Conservation (phyloP, 2,113 vertebrate genomes). For the Hemichromis elongatus region DNA sequence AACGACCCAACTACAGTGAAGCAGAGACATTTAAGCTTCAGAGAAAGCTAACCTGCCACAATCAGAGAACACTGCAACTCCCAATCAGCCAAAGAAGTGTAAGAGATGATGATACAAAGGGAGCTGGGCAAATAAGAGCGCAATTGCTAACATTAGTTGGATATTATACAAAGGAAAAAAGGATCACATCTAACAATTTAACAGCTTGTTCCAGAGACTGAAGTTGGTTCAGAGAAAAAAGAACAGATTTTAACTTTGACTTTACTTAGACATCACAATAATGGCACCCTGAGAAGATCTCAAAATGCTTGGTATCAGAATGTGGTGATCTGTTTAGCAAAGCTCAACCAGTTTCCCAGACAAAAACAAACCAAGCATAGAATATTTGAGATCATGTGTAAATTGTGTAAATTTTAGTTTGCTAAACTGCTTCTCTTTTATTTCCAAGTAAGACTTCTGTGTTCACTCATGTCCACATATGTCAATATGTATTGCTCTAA, state of each 20-base stretch:
- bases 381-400: rapidly evolving
- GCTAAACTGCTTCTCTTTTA: neutral
- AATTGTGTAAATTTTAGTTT: neutral
- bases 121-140: neutral
- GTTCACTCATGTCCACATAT: neutral
- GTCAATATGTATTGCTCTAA: neutral
- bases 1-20: neutral
- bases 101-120: neutral
- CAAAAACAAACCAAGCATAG: neutral
- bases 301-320: neutral
- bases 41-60: neutral
- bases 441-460: neutral
- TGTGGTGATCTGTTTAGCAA: neutral
- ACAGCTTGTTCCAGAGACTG: neutral
- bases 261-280: neutral
- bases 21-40: neutral
- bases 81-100: rapidly evolving
- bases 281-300: neutral
- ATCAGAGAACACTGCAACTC: neutral
- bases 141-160: neutral
- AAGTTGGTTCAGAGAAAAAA: neutral
- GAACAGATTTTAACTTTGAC: neutral
- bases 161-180: neutral
- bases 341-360: neutral
- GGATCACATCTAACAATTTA: neutral